A percentile compares a stretch with the other conserved stretches of the same genome.
Conservation (phyloP, 2,888 invertebrate species). For the Ennomos erosarius region DNA sequence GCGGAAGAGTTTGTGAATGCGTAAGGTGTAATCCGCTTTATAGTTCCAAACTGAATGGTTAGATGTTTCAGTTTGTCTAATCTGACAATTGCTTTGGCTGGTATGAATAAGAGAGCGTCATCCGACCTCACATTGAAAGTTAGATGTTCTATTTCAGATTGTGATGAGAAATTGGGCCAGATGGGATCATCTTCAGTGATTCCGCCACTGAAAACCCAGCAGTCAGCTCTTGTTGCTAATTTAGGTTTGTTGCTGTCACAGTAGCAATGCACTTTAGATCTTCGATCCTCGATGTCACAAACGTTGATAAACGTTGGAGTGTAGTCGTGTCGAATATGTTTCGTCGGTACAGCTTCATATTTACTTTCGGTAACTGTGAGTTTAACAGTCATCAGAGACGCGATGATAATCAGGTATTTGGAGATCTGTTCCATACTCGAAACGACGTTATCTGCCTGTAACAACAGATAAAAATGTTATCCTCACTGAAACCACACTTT, state of each 20-base stretch:
- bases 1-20: conserved; percentile 91
- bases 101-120: conserved; percentile 89
- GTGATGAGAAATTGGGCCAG: conserved; percentile 90
- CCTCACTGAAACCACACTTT: conserved; percentile 16
- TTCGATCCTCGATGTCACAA: conserved; percentile 75
- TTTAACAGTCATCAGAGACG: conserved; percentile 73
- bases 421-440: conserved; percentile 67
- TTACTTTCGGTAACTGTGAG: conserved; percentile 73
- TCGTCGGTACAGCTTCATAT: conserved; percentile 68
- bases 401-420: conserved; percentile 72
- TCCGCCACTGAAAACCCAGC: conserved; percentile 88
- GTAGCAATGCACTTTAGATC: conserved; percentile 80
- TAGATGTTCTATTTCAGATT: conserved; percentile 88
- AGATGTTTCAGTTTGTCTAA: conserved; percentile 88
- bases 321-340: conserved; percentile 68
- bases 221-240: conserved; percentile 89
- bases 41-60: conserved; percentile 89
- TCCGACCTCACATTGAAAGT: conserved; percentile 90
- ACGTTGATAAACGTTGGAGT: conserved; percentile 74
- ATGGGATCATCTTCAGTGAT: conserved; percentile 88
- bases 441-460: conserved; percentile 32
- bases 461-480: conserved; percentile 35
- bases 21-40: conserved; percentile 88
- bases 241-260: conserved; percentile 77
- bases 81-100: conserved; percentile 88